These are phyloP conservation scores for Uria lomvia DNA, from an alignment of 2,113 vertebrate species.

Conservation along the genomic window DNA sequence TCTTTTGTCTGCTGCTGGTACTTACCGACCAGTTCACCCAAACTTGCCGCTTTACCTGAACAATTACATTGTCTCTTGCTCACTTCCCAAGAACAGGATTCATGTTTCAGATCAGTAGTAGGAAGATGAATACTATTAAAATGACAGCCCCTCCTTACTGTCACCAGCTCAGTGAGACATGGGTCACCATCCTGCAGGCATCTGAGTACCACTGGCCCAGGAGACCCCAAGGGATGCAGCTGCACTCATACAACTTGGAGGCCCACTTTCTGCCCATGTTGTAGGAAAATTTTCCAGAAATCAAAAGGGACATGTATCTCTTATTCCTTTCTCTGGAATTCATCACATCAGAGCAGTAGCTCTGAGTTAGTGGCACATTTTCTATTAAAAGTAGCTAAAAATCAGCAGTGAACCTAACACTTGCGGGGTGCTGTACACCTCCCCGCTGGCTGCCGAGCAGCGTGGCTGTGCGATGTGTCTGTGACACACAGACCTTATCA, in stretches of 20 bases:
- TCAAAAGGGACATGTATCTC: neutral
- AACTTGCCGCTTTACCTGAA: neutral
- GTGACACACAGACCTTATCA: neutral
- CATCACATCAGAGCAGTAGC: neutral
- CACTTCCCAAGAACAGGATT: neutral
- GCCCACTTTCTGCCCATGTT: neutral
- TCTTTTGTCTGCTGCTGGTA: neutral
- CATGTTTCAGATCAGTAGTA: neutral
- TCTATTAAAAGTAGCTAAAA: neutral
- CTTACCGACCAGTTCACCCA: neutral
- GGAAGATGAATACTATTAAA: neutral
- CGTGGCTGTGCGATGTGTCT: fast-evolving
- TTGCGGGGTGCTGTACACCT: neutral
- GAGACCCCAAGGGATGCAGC: neutral
- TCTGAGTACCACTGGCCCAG: neutral
- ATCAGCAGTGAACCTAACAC: neutral
- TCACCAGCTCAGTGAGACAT: neutral
- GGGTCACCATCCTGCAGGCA: neutral
- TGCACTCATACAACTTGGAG: neutral
- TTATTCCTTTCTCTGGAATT: neutral
- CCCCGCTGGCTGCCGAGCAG: neutral
- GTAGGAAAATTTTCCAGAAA: neutral
- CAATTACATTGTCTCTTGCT: neutral
- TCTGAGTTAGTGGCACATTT: neutral
- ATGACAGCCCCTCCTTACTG: neutral